Percentiles rank a stretch among this genome's conserved stretches.
Evolutionary conservation across 2,888 invertebrate genomes (phyloP).

Genomic region (Zaprionus bogoriensis): DNA sequence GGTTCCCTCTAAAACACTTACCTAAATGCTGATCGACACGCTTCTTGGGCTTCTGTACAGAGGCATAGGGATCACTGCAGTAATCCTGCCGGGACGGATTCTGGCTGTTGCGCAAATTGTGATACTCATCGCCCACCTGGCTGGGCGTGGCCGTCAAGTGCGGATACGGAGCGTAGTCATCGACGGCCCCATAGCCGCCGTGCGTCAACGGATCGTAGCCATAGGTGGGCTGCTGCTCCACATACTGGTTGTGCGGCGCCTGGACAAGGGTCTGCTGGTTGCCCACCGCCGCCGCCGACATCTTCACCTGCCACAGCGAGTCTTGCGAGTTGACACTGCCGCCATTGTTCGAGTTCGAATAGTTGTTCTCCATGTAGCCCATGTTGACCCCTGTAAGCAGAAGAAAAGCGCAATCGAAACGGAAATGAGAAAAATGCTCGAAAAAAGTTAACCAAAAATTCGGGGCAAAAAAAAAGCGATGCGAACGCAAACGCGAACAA

Average conservation of each 20-base stretch:
- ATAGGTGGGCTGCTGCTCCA: constrained; percentile 88
- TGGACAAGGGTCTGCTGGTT: constrained; percentile 86
- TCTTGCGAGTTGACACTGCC: constrained; percentile 97
- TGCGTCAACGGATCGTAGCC: constrained; percentile 91
- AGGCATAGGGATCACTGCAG: constrained; percentile 93
- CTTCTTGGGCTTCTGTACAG: constrained; percentile 95
- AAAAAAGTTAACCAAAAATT: neutral
- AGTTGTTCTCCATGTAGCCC: constrained; percentile 95
- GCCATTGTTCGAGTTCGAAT: constrained; percentile 96
- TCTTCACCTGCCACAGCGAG: constrained; percentile 96
- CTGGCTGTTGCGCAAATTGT: constrained; percentile 88
- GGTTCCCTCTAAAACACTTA: constrained; percentile 83
- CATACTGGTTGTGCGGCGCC: constrained; percentile 84
- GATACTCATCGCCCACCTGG: constrained; percentile 88
- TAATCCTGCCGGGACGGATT: constrained; percentile 94
- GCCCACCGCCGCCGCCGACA: constrained; percentile 89
- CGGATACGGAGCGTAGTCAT: constrained; percentile 93
- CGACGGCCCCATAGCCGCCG: constrained; percentile 91
- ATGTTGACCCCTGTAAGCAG: constrained; percentile 89
- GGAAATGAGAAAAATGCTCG: constrained; percentile 12
- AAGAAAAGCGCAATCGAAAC: neutral
- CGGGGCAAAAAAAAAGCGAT: neutral
- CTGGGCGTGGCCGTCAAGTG: constrained; percentile 88
- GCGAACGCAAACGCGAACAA: constrained; percentile 40
- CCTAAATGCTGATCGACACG: constrained; percentile 93